phyloP scores from a whole-genome alignment of 37 sponge, comb jelly and placozoan genomes.

The Hexactinellida sp. region DNA sequence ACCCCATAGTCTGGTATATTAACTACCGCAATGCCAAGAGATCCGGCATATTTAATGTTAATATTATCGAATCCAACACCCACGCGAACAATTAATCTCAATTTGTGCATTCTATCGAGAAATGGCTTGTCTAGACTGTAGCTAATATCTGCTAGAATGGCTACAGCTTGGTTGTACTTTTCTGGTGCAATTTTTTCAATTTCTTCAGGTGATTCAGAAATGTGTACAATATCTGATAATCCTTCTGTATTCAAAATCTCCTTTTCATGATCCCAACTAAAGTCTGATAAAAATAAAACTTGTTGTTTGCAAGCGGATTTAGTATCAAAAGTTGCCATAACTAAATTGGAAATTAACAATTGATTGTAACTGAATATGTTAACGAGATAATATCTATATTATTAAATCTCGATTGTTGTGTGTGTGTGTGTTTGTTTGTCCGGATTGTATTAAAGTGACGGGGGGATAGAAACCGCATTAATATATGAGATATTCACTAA shows the following conservation, averaged over 20 bases:
- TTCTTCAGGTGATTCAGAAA: not conserved
- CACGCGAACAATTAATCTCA: slow-evolving; percentile 33
- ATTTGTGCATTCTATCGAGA: slow-evolving; percentile 32
- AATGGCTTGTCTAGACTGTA: slow-evolving; percentile 10
- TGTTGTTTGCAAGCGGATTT: no score
- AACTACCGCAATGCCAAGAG: slow-evolving; percentile 36
- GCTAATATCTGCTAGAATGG: slow-evolving; percentile 21
- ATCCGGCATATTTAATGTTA: slow-evolving; percentile 37
- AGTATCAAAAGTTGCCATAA: no score
- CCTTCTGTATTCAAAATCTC: not conserved
- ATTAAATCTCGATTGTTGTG: no score
- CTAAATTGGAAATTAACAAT: no score
- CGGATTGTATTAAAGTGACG: no score
- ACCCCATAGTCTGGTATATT: slow-evolving; percentile 71
- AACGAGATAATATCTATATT: no score
- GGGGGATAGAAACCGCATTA: no score
- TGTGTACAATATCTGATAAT: not conserved
- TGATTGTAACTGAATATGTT: no score
- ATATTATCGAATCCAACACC: slow-evolving; percentile 60
- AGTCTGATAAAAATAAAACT: not conserved
- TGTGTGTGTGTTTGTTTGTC: no score
- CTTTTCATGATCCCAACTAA: not conserved
- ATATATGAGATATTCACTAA: no score
- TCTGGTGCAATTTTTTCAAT: slow-evolving; percentile 6
- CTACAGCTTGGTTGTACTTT: slow-evolving; percentile 24